Evolutionary conservation across 1,140 invertebrate genomes (phyloP).

Genomic region (fruit fly (Drosophila melanogaster)): DNA sequence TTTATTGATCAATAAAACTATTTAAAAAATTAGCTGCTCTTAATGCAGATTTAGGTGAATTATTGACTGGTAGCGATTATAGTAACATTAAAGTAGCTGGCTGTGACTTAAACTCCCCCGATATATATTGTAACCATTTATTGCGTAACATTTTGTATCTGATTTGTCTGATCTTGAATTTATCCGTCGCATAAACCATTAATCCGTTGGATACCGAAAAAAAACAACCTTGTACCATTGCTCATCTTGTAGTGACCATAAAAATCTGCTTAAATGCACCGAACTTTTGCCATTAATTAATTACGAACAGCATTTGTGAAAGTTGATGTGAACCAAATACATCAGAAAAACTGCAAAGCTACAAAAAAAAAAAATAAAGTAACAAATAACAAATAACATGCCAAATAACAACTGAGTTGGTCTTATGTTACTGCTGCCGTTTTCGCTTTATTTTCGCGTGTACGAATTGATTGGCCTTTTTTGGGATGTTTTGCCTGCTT

Average conservation of each 20-base stretch:
- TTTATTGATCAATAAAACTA: conserved; percentile 1
- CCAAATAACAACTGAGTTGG: conserved; percentile 50
- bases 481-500: conserved; percentile 44
- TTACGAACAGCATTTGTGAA: conserved; percentile 66
- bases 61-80: no score
- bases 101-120: no score
- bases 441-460: conserved; percentile 74
- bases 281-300: conserved; percentile 70
- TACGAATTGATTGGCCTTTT: conserved; percentile 64
- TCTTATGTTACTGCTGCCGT: conserved; percentile 59
- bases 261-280: conserved; percentile 52
- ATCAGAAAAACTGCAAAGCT: conserved; percentile 23
- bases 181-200: not conserved
- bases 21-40: not conserved
- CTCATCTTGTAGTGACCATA: conserved; percentile 51
- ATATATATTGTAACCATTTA: no score
- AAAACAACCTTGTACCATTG: not conserved
- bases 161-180: not conserved
- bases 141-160: no score
- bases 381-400: conserved; percentile 26
- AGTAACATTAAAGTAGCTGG: no score
- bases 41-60: not conserved
- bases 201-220: not conserved
- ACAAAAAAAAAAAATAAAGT: conserved; percentile 18
- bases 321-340: conserved; percentile 70